Evolutionary conservation across 1,140 invertebrate species (phyloP).

Genomic region (Myzus persicae): DNA sequence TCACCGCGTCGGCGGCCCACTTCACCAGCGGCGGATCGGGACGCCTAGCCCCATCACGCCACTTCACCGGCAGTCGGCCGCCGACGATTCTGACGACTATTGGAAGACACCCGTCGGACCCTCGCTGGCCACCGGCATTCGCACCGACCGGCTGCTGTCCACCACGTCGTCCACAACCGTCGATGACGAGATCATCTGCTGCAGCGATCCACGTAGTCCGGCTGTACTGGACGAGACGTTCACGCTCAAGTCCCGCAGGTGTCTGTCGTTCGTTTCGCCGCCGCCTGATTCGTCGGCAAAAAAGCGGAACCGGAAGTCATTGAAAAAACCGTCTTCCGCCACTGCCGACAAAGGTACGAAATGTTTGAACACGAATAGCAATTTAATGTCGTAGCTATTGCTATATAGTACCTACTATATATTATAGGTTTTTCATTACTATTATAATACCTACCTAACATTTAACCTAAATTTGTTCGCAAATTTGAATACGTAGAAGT

Average conservation of each 20-base stretch:
- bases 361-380: too few relatives aligned
- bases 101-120: constrained; percentile 56
- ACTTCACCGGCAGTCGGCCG: constrained; percentile 26
- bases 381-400: too few relatives aligned
- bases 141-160: constrained; percentile 38
- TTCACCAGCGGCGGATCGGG: not conserved
- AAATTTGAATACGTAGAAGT: not conserved
- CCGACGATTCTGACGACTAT: constrained; percentile 55
- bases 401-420: too few relatives aligned
- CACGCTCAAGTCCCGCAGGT: constrained; percentile 62
- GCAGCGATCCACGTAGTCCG: constrained; percentile 56
- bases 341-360: constrained; percentile 12
- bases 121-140: constrained; percentile 52
- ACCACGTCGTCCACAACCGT: constrained; percentile 54
- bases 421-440: not conserved
- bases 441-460: not conserved
- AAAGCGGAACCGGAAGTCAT: not conserved
- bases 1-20: not conserved
- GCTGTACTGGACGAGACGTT: constrained; percentile 61
- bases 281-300: constrained; percentile 50
- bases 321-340: constrained; percentile 6
- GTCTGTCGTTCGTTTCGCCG: constrained; percentile 62
- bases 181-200: constrained; percentile 57
- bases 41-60: constrained; percentile 51
- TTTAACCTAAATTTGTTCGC: too few relatives aligned